Evolutionary conservation across 1,140 invertebrate species (phyloP).

Genomic region (Mactra quadrangularis): DNA sequence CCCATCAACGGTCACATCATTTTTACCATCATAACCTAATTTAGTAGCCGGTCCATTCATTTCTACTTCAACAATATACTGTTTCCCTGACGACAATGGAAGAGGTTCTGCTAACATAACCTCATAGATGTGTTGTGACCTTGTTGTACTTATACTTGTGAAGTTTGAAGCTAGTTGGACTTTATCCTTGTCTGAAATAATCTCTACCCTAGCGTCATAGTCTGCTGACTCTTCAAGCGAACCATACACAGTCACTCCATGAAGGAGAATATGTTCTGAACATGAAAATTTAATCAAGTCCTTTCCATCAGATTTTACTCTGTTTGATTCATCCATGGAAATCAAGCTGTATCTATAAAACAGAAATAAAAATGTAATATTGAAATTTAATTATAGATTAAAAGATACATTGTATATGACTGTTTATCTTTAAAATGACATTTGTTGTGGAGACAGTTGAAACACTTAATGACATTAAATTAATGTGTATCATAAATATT

Average conservation of each 20-base stretch:
- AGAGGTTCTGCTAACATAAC: constrained; percentile 33
- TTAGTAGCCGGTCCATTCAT: constrained; percentile 53
- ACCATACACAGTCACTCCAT: constrained; percentile 52
- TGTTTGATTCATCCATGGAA: constrained; percentile 36
- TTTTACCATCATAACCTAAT: constrained; percentile 44
- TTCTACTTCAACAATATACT: constrained; percentile 33
- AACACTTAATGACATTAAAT: no score
- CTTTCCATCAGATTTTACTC: constrained; percentile 1
- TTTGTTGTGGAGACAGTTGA: no score
- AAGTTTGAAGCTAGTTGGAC: constrained; percentile 17
- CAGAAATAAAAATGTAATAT: background rate
- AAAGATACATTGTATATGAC: no score
- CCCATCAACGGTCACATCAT: constrained; percentile 5
- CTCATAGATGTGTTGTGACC: constrained; percentile 42
- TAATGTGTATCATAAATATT: no score
- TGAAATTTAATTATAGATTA: no score
- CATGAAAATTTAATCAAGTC: constrained; percentile 43
- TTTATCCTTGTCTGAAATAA: constrained; percentile 16
- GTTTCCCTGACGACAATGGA: constrained; percentile 25
- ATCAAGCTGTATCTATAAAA: constrained; percentile 52
- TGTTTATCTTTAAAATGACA: no score
- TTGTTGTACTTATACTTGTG: constrained; percentile 40
- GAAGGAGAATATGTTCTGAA: constrained; percentile 48
- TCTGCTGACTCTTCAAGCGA: constrained; percentile 51
- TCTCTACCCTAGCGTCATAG: constrained; percentile 45